phyloP scores from a whole-genome alignment of 2,797 vertebrate species.

The Graptemys geographica region DNA sequence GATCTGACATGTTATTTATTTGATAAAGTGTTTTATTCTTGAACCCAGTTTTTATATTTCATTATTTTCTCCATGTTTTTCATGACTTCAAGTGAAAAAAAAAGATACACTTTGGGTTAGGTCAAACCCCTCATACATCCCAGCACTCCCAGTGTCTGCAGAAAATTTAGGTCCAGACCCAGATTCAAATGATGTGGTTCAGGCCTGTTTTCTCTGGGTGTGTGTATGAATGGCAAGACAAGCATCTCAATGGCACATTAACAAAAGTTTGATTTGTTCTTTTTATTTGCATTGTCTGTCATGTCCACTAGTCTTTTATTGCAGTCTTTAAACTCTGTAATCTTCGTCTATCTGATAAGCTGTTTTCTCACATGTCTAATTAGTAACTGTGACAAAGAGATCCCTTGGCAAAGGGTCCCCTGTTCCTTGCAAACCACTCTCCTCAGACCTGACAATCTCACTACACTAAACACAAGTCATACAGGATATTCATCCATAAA shows the following conservation, averaged over 20 bases:
- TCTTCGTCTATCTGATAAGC: not conserved
- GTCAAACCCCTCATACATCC: not conserved
- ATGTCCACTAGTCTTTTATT: not conserved
- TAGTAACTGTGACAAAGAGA: too few species aligned
- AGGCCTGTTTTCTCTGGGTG: not conserved
- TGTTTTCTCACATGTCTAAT: not conserved
- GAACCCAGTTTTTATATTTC: conserved; percentile 31
- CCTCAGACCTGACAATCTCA: too few species aligned
- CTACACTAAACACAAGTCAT: too few species aligned
- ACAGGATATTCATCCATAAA: too few species aligned
- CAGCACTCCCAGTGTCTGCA: not conserved
- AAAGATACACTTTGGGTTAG: conserved; percentile 5
- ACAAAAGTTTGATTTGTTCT: not conserved
- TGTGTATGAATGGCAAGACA: not conserved
- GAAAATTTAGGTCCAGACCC: not conserved
- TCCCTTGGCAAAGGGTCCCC: too few species aligned
- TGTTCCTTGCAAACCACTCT: too few species aligned
- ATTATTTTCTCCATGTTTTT: conserved; percentile 46
- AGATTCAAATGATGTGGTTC: not conserved
- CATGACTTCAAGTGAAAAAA: conserved; percentile 31
- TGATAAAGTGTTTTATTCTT: conserved; percentile 74
- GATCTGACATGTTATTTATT: conserved; percentile 74
- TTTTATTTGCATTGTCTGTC: not conserved
- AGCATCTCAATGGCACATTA: not conserved
- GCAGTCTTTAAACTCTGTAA: not conserved